These are phyloP conservation scores for Cheirogaleus medius DNA, from an alignment of 2,113 vertebrate species.

Conservation along the genomic window DNA sequence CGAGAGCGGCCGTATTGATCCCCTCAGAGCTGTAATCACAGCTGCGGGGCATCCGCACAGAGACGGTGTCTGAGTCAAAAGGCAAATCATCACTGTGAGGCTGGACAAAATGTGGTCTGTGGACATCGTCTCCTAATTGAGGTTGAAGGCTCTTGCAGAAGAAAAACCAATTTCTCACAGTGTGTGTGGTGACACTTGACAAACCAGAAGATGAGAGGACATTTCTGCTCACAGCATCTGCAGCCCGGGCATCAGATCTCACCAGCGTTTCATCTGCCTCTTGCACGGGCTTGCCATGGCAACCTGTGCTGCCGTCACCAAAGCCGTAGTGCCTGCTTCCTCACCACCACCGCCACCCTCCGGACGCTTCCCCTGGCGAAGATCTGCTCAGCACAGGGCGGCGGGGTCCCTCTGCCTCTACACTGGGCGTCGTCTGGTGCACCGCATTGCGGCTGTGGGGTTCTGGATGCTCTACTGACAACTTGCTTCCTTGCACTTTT, in stretches of 20 bases:
- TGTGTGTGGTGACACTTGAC: slow-evolving; percentile 78
- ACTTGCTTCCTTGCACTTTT: slow-evolving; percentile 9
- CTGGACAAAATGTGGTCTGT: slow-evolving; percentile 61
- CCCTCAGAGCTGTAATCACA: slow-evolving; percentile 53
- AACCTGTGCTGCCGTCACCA: slow-evolving; percentile 78
- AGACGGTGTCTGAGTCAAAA: slow-evolving; percentile 22
- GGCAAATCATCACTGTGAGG: slow-evolving; percentile 66
- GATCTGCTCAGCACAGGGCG: neutral
- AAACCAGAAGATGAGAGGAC: slow-evolving; percentile 85
- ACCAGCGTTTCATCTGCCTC: slow-evolving; percentile 58
- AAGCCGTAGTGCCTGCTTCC: slow-evolving; percentile 72
- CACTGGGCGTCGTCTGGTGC: neutral
- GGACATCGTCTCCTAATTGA: slow-evolving; percentile 82
- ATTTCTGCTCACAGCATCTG: slow-evolving; percentile 75
- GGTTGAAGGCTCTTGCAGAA: slow-evolving; percentile 78
- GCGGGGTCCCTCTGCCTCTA: neutral
- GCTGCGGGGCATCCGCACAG: neutral
- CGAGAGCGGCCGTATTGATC: slow-evolving; percentile 59
- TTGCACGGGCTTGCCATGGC: slow-evolving; percentile 80
- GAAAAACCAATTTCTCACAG: slow-evolving; percentile 72
- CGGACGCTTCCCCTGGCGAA: neutral
- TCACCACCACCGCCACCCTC: slow-evolving; percentile 12
- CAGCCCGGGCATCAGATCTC: slow-evolving; percentile 61
- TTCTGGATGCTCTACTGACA: neutral
- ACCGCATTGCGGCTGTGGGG: neutral